phyloP scores from a whole-genome alignment of 2,797 vertebrate species.

The Mastacembelus armatus region DNA sequence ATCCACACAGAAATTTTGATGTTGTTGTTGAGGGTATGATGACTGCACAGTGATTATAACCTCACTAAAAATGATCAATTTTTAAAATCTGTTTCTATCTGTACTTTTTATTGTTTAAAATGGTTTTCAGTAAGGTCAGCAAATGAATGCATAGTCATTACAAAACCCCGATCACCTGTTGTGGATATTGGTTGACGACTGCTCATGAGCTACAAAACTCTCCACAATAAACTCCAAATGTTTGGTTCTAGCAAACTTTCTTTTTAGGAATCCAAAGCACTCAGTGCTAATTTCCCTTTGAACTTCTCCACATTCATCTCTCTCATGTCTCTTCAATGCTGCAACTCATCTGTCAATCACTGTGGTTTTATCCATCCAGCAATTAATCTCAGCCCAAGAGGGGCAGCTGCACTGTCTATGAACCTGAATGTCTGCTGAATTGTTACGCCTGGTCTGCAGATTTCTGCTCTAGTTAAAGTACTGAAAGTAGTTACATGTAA shows the following conservation, averaged over 20 bases:
- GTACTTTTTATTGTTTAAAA: too few relatives aligned
- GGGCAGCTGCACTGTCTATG: constrained; percentile 65
- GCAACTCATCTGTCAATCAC: constrained; percentile 70
- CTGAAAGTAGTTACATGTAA: constrained; percentile 3
- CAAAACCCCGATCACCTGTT: not conserved
- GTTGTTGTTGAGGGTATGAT: too few relatives aligned
- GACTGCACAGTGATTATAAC: too few relatives aligned
- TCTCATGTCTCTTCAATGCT: constrained; percentile 41
- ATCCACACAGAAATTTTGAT: too few relatives aligned
- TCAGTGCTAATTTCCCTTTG: constrained; percentile 37
- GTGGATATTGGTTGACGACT: not conserved
- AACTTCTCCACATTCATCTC: constrained; percentile 43
- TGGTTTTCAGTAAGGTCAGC: not conserved
- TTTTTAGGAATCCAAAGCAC: constrained; percentile 33
- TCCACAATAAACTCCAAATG: constrained; percentile 25
- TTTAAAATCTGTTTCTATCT: too few relatives aligned
- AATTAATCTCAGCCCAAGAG: constrained; percentile 69
- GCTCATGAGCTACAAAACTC: constrained; percentile 19
- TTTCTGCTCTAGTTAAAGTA: constrained; percentile 32
- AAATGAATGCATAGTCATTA: not conserved
- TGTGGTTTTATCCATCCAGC: constrained; percentile 62
- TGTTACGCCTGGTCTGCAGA: constrained; percentile 30
- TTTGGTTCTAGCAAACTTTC: constrained; percentile 1
- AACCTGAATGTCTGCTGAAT: constrained; percentile 55
- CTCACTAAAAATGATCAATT: too few relatives aligned